Percentiles rank a stretch among this genome's conserved stretches.
phyloP scores from a whole-genome alignment of 2,888 invertebrate genomes.

The Andrena fulva region DNA sequence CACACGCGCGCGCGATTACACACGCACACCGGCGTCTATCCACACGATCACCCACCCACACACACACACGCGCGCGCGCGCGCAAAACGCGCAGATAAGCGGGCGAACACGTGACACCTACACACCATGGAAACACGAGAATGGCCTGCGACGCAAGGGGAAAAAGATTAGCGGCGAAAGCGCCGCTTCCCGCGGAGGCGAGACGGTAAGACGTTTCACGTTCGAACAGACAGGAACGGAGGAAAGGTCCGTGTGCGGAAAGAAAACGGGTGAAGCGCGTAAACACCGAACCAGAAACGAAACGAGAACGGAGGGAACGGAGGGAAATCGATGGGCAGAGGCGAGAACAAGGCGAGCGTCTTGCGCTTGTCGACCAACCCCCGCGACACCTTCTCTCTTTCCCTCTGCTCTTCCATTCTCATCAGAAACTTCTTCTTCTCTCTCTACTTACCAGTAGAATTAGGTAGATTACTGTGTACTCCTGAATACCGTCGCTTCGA shows the following conservation, averaged over 20 bases:
- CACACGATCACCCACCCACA: neutral
- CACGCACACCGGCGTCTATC: neutral
- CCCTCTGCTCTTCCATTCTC: conserved; percentile 54
- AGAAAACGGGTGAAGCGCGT: conserved; percentile 60
- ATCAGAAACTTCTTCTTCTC: conserved; percentile 61
- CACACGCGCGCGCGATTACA: conserved; percentile 7
- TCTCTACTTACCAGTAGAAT: conserved; percentile 56
- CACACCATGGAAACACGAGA: conserved; percentile 26
- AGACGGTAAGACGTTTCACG: conserved; percentile 38
- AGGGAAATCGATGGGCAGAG: conserved; percentile 41
- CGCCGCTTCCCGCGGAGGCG: conserved; percentile 48
- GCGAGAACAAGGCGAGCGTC: conserved; percentile 13
- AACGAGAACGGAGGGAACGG: conserved; percentile 51
- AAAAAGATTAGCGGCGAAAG: conserved; percentile 56
- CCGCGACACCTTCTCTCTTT: conserved; percentile 64
- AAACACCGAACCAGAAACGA: conserved; percentile 53
- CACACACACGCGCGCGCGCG: conserved; percentile 13
- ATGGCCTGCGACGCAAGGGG: conserved; percentile 55
- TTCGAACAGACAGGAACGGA: conserved; percentile 67
- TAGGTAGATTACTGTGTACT: conserved; percentile 58
- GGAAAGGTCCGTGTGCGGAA: conserved; percentile 56
- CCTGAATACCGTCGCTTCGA: conserved; percentile 54
- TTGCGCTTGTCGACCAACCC: conserved; percentile 9
- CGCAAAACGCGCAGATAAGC: neutral
- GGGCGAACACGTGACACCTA: conserved; percentile 24